phyloP scores from a whole-genome alignment of 2,113 vertebrate genomes.

The Crotalus helleri region DNA sequence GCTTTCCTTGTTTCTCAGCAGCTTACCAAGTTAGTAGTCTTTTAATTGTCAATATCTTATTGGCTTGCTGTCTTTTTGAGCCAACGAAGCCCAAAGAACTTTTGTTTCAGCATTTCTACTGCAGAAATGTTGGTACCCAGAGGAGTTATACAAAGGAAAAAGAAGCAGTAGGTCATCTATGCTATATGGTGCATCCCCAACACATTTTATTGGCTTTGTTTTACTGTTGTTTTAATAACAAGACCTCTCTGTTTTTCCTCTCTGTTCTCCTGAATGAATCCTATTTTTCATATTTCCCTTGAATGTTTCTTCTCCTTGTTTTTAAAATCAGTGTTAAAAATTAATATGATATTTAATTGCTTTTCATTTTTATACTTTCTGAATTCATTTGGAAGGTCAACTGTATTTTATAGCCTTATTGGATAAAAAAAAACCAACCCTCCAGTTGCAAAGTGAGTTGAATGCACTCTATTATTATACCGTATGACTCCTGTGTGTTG shows the following conservation, averaged over 20 bases:
- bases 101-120: neutral
- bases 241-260: neutral
- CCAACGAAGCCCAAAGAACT: neutral
- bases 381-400: neutral
- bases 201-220: neutral
- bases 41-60: neutral
- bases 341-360: neutral
- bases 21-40: neutral
- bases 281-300: neutral
- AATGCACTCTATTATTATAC: neutral
- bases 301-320: neutral
- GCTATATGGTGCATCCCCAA: neutral
- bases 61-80: constrained; percentile 13
- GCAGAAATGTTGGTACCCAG: neutral
- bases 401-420: neutral
- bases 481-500: no score
- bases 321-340: neutral
- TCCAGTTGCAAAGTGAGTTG: neutral
- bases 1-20: neutral
- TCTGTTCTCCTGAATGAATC: neutral
- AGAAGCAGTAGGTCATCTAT: accelerated
- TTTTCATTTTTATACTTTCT: neutral
- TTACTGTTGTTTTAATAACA: neutral
- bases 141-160: neutral
- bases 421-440: neutral